Evolutionary conservation across 2,888 invertebrate species (phyloP), one percentile per base, ranked within the genome.

Genomic region (Drosophila trichaetosa): DNA sequence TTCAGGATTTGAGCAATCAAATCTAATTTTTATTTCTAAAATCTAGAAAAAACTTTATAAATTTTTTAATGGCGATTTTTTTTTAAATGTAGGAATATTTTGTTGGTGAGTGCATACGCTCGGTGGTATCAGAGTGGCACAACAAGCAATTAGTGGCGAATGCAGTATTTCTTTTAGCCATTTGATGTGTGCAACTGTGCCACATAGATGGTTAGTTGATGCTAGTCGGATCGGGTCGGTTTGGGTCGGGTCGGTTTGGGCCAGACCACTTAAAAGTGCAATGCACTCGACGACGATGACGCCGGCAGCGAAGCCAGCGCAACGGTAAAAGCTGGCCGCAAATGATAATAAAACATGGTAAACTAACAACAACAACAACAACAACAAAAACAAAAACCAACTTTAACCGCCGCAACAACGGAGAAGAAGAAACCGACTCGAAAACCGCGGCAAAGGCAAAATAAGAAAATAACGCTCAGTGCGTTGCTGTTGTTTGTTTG

Each of bases 261-360:
- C 49, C 56, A 48, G 58, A 46, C 58, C 78, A 84, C 82, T 83
- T 79, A 70, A 84, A 69, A 83, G 83, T 83, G 83, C 84, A 84
- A 69, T 81, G 84, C 84, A 82, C 83, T 82, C 76, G 49, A 46
- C 24, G 16, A 16, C 46, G 27, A 24, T 24, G 46, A 60, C 38
- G 42, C 75, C 33, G 33, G 38, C 77, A 64, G 56, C 53, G 60
- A 46, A 24, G 46, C 16, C 24, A 24, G 46, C 46, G 46, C 69
- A 80, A 79, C 81, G 81, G 81, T 76, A 83, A 76, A 75, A 63
- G 75, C 75, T 75, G 66, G 66, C 78, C 82, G 72, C 82, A 83
- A 81, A 82, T 75, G 82, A 75, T 82, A 77, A 82, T 83, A 79
- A 83, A 81, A 77, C 81, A 75, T 71, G 77, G 67, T 49, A 80